phyloP scores from a whole-genome alignment of 2,113 vertebrate genomes.

The Cottus gobio region DNA sequence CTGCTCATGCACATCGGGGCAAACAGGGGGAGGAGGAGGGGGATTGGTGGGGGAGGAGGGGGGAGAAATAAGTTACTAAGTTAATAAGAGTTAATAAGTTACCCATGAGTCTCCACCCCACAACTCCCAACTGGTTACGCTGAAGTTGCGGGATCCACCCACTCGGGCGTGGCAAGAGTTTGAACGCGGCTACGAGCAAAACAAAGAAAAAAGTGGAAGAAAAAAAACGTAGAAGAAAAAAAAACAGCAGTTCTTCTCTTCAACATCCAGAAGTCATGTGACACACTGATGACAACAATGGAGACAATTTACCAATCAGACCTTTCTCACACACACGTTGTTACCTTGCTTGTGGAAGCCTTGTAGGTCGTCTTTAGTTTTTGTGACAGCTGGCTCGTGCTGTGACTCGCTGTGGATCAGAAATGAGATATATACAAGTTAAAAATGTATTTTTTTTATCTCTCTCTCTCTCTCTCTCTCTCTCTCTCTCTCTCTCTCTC shows the following conservation, averaged over 20 bases:
- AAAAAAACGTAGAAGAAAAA: neutral
- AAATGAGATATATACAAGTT: neutral
- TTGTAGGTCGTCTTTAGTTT: constrained; percentile 99
- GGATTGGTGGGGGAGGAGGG: neutral
- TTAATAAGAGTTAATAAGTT: no score
- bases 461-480: no score
- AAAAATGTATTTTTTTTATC: no score
- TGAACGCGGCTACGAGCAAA: constrained; percentile 75
- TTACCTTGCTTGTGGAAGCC: constrained; percentile 98
- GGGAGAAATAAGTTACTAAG: no score
- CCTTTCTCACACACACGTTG: neutral
- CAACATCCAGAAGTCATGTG: constrained; percentile 22
- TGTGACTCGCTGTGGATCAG: constrained; percentile 91
- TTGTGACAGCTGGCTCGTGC: constrained; percentile 98
- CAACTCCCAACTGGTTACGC: constrained; percentile 84
- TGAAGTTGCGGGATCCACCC: constrained; percentile 82
- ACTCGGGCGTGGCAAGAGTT: constrained; percentile 80
- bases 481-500: no score
- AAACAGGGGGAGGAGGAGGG: constrained; percentile 43
- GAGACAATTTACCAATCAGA: neutral
- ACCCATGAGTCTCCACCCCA: constrained; percentile 85
- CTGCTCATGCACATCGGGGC: constrained; percentile 79
- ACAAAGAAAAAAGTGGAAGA: no score
- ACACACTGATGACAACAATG: neutral
- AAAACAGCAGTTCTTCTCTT: constrained; percentile 58